Evolutionary conservation across 2,797 vertebrate genomes (phyloP).

Genomic region (Pangasius sanitwongsei): DNA sequence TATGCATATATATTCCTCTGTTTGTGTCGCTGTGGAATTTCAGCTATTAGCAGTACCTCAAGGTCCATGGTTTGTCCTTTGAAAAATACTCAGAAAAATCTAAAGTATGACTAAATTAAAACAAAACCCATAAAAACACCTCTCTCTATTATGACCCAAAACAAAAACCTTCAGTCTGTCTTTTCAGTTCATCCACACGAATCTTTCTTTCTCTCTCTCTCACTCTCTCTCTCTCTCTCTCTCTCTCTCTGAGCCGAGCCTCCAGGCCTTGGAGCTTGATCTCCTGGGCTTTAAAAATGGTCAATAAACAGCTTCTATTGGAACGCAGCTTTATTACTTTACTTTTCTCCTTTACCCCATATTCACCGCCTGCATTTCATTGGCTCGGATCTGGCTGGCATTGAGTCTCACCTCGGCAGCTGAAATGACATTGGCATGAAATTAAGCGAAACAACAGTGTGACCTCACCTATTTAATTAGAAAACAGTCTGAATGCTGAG

Average conservation of each 20-base stretch:
- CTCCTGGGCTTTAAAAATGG: constrained; percentile 29
- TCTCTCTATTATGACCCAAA: background rate
- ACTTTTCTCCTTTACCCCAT: constrained; percentile 16
- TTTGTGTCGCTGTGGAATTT: constrained; percentile 6
- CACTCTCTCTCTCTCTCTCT: constrained; percentile 3
- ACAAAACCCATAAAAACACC: background rate
- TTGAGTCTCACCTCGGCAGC: constrained; percentile 41
- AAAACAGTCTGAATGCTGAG: constrained; percentile 29
- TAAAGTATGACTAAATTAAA: constrained; percentile 19
- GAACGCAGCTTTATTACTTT: constrained; percentile 29
- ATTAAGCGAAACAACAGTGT: constrained; percentile 26
- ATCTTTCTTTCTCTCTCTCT: background rate
- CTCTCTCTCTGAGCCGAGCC: background rate
- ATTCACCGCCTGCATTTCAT: constrained; percentile 29
- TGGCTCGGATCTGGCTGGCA: constrained; percentile 28
- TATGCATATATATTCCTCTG: background rate
- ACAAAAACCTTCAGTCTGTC: constrained; percentile 32
- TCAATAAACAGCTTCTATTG: constrained; percentile 35
- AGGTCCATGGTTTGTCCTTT: constrained; percentile 24
- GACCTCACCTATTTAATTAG: constrained; percentile 42
- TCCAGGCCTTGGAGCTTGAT: constrained; percentile 43
- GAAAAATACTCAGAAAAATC: constrained; percentile 44
- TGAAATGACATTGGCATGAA: constrained; percentile 46
- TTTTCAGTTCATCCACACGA: constrained; percentile 39
- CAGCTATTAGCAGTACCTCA: constrained; percentile 26